Evolutionary conservation across 2,113 vertebrate genomes (phyloP), one percentile per base, ranked within the genome.

Genomic region (Chionis minor): DNA sequence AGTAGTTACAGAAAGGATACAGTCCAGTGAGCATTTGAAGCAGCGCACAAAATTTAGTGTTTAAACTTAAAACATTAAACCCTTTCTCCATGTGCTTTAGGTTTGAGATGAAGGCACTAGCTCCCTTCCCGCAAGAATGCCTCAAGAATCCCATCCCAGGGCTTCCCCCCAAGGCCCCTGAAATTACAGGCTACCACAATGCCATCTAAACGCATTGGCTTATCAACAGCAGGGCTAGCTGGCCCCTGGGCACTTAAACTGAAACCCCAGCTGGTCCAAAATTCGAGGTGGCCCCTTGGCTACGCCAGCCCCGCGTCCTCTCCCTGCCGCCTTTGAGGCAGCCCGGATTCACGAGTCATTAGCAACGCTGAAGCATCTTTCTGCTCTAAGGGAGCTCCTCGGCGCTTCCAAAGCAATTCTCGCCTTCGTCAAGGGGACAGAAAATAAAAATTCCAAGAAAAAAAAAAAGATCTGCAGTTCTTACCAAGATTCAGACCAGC

Each of bases 141-240:
- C 45, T 55, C 17, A 33, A n/a, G 8, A 70, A 69, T 12, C 10
- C 9, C 45, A 59, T 14, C 49, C 49, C 73, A 23, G 15, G n/a
- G 63, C 30, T 65, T 45, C 32, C 47, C 23, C 23, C 52, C 22
- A n/a, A 14, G 32, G 42, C 55, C 40, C 23, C 54, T 55, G 49
- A 23, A 77, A 56, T 42, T 44, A 73, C 20, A 94, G 54, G 56
- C n/a, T 67, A 35, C 9, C 5, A 3, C 0, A 0, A 8, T 4
- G 3, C 28, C 52, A 45, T 10, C 54, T 51, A 28, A 75, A 80
- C 22, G 58, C 65, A 42, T 44, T 16, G 24, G 19, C 42, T 69
- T 74, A 80, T 54, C 80, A 58, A 5, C 61, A 86, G 72, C 84
- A 72, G 63, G 35, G 38, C 55, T 42, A 28, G 44, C 54, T 81